Evolutionary conservation across 2,888 invertebrate species (phyloP).

Genomic region (Leptinotarsa juncta): DNA sequence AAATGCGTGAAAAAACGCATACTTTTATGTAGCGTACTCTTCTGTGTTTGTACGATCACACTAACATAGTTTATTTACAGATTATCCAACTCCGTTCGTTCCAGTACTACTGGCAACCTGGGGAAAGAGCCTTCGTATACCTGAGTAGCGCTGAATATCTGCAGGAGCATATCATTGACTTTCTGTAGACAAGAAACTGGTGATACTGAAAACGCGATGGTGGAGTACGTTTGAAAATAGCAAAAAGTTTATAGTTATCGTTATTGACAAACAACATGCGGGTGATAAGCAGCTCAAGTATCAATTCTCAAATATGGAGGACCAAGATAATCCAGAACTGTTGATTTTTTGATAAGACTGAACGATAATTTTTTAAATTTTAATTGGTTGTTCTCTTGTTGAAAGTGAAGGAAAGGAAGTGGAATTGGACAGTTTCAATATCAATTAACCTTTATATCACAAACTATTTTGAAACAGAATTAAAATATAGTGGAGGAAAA

Average conservation of each 20-base stretch:
- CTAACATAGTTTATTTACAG: conserved; percentile 41
- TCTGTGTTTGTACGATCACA: not conserved
- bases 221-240: conserved; percentile 49
- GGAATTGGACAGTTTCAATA: not conserved
- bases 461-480: no score
- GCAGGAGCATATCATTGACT: conserved; percentile 63
- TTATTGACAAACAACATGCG: conserved; percentile 11
- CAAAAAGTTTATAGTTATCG: not conserved
- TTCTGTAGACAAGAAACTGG: conserved; percentile 58
- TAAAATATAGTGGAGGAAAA: no score
- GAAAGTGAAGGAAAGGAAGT: not conserved
- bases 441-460: no score
- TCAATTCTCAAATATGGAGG: conserved; percentile 2
- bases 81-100: conserved; percentile 58
- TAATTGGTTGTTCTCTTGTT: not conserved
- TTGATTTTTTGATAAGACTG: conserved; percentile 46
- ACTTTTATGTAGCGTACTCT: not conserved
- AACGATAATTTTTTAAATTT: conserved; percentile 9
- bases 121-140: conserved; percentile 63
- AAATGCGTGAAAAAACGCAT: no score
- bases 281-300: conserved; percentile 23
- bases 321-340: conserved; percentile 22
- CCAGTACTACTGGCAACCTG: conserved; percentile 59
- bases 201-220: conserved; percentile 46
- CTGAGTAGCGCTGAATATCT: conserved; percentile 65